Evolutionary conservation across 2,888 invertebrate species (phyloP), one percentile per base, ranked within the genome.

Genomic region (Lasioglossum pauxillum): DNA sequence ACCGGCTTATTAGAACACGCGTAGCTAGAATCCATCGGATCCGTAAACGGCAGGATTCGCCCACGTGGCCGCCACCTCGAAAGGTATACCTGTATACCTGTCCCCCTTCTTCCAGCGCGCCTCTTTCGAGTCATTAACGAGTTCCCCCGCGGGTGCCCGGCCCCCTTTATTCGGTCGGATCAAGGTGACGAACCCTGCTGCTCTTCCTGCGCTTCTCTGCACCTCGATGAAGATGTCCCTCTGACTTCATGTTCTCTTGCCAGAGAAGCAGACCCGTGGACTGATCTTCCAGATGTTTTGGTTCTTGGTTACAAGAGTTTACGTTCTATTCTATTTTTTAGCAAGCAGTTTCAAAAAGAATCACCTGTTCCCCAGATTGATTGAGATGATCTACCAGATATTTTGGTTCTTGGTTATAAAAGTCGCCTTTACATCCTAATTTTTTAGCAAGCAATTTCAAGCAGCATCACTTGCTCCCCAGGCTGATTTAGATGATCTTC

Each of bases 81-180:
- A 91, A 88, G 91, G 53, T 53, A 53, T 53, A 53, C 53, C 53
- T 23, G 90, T 88, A 90, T 90, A 91, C 88, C 88, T 86, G 75
- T 76, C 84, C 75, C 87, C 77, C 84, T 84, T 85, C 85, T 90
- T 78, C 86, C 44, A 88, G 69, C 86, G 85, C 82, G 78, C 67
- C 82, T 89, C 87, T 90, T 90, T 90, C 89, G 84, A 90, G 84
- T 92, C 91, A 91, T 91, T 91, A 92, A 91, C 88, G 90, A 89
- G 85, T 86, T 83, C 78, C 86, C 86, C 38, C 76, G 72, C 84
- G 82, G 46, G 78, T 73, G 44, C 46, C 77, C 75, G 38, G 31
- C 64, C 67, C 80, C 78, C 87, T 90, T 89, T 89, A 84, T 89
- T 89, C 76, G 49, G 53, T 12, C 60, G 35, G 80, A 81, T 75